Base-by-base conservation (phyloP, 1,140 invertebrate species). In the Bicyclus anynana region DNA sequence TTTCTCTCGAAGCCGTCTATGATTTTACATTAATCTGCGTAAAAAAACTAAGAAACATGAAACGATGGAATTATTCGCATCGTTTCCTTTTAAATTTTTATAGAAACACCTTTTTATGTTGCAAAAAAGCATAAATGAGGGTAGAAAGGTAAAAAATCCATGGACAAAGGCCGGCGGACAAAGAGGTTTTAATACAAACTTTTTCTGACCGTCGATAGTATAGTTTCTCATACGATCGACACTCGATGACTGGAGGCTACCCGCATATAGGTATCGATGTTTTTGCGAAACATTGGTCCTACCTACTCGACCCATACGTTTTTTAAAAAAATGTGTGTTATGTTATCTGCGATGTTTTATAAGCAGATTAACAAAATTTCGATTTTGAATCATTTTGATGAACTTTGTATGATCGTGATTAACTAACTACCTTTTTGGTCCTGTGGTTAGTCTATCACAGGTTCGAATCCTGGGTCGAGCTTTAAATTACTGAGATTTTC, bases 21-120 rank as follows among this genome's bases (percentile, higher is more conserved):
- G n/a, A 33, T n/a, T 4, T 33, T 33, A 1, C 9, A 33, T 33
- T 33, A 33, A 12, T 33, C 29, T n/a, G 2, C 12, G 10, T 12
- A 33, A 82, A 83, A n/a, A 80, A 74, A 75, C 64, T 67, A 74
- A 77, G 81, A 84, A 88, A 88, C 76, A 78, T 79, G 84, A 88
- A 86, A 84, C 85, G 80, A 72, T 33, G 72, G 81, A 87, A 88
- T 88, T 87, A 88, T 88, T 88, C 84, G 85, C 85, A 80, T 87
- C 84, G 82, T 84, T 80, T 87, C 82, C 76, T 86, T 84, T 83
- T 70, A 85, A 75, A 80, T 84, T 75, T 51, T 80, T 80, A 85
- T 83, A 87, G 79, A 84, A 84, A 74, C 72, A 76, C 76, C 66
- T 86, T 85, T 86, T 84, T 86, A 74, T 62, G 62, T 72, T 74